A percentile compares a stretch with the other conserved stretches of the same genome.
phyloP scores from a whole-genome alignment of 1,140 invertebrate species.

The Oreohelix idahoensis region DNA sequence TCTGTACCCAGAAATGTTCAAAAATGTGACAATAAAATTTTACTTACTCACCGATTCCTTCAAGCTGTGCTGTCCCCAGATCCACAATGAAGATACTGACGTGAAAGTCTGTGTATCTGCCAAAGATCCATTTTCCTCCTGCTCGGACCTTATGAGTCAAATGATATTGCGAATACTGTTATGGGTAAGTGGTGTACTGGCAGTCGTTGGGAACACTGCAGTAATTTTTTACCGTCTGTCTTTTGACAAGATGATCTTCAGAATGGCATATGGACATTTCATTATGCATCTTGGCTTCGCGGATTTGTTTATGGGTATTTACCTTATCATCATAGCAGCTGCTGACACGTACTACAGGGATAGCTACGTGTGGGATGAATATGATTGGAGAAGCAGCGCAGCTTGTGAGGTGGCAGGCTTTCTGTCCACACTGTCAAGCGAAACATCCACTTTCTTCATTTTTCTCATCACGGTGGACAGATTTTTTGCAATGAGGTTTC shows the following conservation, averaged over 20 bases:
- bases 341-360: slow-evolving; percentile 57
- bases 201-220: slow-evolving; percentile 51
- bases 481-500: slow-evolving; percentile 54
- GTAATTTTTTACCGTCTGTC: slow-evolving; percentile 46
- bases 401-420: slow-evolving; percentile 58
- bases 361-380: slow-evolving; percentile 55
- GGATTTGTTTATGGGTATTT: slow-evolving; percentile 65
- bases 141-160: slow-evolving; percentile 45
- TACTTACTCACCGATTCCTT: slow-evolving; percentile 42
- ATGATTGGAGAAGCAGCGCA: slow-evolving; percentile 53
- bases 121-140: slow-evolving; percentile 51
- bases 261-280: slow-evolving; percentile 40
- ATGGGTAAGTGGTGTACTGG: slow-evolving; percentile 46
- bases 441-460: slow-evolving; percentile 59
- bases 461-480: slow-evolving; percentile 60
- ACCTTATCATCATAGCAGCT: slow-evolving; percentile 61
- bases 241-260: slow-evolving; percentile 21
- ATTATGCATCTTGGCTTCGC: slow-evolving; percentile 58
- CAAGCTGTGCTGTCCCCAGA: slow-evolving; percentile 47
- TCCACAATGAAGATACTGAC: slow-evolving; percentile 3
- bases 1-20: slow-evolving; percentile 34
- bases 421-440: slow-evolving; percentile 55
- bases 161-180: slow-evolving; percentile 39
- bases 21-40: not conserved
- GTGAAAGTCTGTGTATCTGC: slow-evolving; percentile 40